phyloP scores from a whole-genome alignment of 2,888 invertebrate genomes.

The Drosophila bunnanda region DNA sequence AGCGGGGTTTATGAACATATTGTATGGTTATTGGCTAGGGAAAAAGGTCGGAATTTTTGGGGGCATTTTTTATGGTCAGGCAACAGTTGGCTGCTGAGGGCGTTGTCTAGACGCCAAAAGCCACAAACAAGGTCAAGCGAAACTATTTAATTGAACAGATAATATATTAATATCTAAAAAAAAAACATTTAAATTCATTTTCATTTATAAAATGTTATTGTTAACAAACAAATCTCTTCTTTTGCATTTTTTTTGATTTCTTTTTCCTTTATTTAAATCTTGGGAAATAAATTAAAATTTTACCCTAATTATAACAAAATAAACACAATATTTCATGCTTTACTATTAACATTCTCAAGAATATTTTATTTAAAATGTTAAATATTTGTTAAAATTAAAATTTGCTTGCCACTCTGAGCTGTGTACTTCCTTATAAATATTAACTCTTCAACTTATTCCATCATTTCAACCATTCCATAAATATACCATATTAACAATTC shows the following conservation, averaged over 20 bases:
- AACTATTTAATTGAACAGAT: not conserved
- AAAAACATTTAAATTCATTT: not conserved
- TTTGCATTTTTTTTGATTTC: not conserved
- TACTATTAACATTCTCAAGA: not conserved
- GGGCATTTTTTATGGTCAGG: slow-evolving; percentile 7
- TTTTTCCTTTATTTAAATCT: too few relatives aligned
- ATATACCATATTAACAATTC: not conserved
- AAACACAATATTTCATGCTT: not conserved
- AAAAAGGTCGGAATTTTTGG: slow-evolving; percentile 11
- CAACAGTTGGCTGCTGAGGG: slow-evolving; percentile 18
- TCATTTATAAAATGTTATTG: not conserved
- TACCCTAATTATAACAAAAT: not conserved
- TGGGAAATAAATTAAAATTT: not conserved
- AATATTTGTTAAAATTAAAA: too few relatives aligned
- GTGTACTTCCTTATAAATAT: too few relatives aligned
- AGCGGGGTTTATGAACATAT: not conserved
- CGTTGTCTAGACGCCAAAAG: slow-evolving; percentile 22
- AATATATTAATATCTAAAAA: not conserved
- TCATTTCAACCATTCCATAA: not conserved
- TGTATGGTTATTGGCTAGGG: not conserved
- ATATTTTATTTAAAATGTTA: not conserved
- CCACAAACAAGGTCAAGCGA: not conserved
- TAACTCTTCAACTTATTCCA: too few relatives aligned
- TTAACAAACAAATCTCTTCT: not conserved
- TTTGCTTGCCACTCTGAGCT: too few relatives aligned